Base-by-base conservation (phyloP, 2,113 vertebrate genomes). In the Dasyornis broadbenti region DNA sequence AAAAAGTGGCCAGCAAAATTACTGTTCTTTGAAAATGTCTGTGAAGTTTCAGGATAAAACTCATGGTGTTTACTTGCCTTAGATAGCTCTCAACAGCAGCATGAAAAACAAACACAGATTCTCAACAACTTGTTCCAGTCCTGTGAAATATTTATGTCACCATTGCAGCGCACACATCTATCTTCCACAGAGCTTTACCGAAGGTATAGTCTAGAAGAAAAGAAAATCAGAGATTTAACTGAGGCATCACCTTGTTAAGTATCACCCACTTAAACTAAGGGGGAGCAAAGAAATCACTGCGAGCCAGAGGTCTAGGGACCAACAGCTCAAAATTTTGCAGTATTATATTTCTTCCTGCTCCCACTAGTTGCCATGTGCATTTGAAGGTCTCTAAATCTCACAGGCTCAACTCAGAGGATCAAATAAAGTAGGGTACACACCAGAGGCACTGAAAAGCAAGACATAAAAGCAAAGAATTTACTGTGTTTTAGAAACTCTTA, bases 11-110 rank as follows among this genome's bases (percentile, higher is more conserved):
- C 92, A 98, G 97, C 95, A 98, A 95, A 79, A 98, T 93, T n/a
- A 98, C 97, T 39, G 97, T 98, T 97, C 98, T 97, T 95, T 98
- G 98, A 97, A 98, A 98, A 94, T 98, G 98, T 96, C 97, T 97
- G 92, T 98, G 98, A 95, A 98, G 98, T 96, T 98, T 98, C 97
- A 98, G 96, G 96, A 98, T 95, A 98, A 97, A 98, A 97, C 94
- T 98, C 98, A 98, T 98, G 97, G 72, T 97, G 96, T 89, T 90
- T 94, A 91, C 83, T 86, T 93, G 89, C 89, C 92, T 95, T 75
- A 93, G 87, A 83, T 26, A 71, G 93, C 78, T 96, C 82, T 85
- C 27, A 85, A 90, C 72, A 94, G 92, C 95, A 96, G 95, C 97
- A 88, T 92, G 96, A 96, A 97, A 90, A 96, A 95, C 76, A 90